Evolutionary conservation across 1,140 invertebrate species (phyloP).

Genomic region (Cylas formicarius): DNA sequence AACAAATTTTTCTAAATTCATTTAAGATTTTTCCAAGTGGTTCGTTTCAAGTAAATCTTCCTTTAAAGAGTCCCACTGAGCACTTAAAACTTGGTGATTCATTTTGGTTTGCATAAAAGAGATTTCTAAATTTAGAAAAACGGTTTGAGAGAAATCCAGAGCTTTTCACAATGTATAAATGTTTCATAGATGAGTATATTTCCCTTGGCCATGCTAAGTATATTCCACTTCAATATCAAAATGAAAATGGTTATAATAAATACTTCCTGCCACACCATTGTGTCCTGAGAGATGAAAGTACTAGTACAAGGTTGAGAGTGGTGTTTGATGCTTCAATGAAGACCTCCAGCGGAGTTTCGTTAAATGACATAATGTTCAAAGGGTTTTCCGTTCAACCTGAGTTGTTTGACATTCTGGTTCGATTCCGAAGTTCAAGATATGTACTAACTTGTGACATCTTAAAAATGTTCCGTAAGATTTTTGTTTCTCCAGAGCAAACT

Average conservation of each 20-base stretch:
- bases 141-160: not conserved
- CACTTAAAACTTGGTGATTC: conserved; percentile 2
- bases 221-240: conserved; percentile 5
- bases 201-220: conserved; percentile 4
- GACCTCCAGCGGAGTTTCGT: conserved; percentile 32
- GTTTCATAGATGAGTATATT: conserved; percentile 2
- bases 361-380: conserved; percentile 28
- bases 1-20: conserved; percentile 6
- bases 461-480: conserved; percentile 13
- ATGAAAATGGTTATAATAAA: conserved; percentile 4
- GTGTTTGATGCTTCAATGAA: conserved; percentile 37
- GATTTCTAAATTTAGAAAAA: conserved; percentile 4
- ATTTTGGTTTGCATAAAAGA: conserved; percentile 4
- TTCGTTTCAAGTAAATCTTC: conserved; percentile 11
- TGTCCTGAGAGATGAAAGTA: conserved; percentile 22
- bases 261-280: conserved; percentile 7
- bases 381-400: conserved; percentile 19
- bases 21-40: conserved; percentile 5
- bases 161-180: not conserved
- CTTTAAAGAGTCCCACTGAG: conserved; percentile 2
- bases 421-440: conserved; percentile 6
- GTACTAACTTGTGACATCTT: conserved; percentile 10
- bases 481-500: conserved; percentile 8
- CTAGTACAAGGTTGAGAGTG: conserved; percentile 35
- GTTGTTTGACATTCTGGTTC: conserved; percentile 12